Evolutionary conservation across 2,797 vertebrate species (phyloP).

Genomic region (Acrocephalus scirpaceus): DNA sequence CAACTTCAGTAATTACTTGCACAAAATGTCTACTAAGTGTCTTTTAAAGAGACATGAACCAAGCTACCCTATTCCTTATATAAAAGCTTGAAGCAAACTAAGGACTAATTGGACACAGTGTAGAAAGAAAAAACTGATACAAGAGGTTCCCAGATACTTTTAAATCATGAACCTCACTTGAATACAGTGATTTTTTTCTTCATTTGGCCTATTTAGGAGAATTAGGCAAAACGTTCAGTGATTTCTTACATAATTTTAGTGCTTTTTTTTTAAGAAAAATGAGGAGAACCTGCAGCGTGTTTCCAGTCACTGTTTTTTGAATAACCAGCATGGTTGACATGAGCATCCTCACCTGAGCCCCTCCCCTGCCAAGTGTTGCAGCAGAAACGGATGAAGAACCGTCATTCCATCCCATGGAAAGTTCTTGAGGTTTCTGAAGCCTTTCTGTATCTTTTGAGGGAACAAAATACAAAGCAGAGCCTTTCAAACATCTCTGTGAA

Average conservation of each 20-base stretch:
- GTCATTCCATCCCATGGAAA: background rate
- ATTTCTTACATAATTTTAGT: background rate
- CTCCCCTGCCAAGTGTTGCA: background rate
- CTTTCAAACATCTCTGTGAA: background rate
- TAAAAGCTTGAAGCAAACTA: background rate
- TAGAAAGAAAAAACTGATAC: background rate
- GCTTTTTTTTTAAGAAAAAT: background rate
- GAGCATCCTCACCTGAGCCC: fast-evolving
- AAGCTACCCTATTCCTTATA: background rate
- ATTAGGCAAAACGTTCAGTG: background rate
- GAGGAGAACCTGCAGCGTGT: background rate
- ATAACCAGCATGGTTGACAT: background rate
- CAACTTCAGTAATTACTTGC: constrained; percentile 22
- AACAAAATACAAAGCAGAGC: background rate
- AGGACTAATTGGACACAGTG: background rate
- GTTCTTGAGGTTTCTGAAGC: background rate
- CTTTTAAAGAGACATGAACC: background rate
- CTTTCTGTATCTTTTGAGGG: background rate
- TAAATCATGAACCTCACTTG: background rate
- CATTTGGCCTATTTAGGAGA: background rate
- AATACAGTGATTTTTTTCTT: background rate
- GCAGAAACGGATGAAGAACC: background rate
- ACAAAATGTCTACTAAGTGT: background rate
- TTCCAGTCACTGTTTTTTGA: background rate
- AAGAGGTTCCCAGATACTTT: background rate